Percentiles rank a stretch among this genome's conserved stretches.
Evolutionary conservation across 2,888 invertebrate species (phyloP).

Genomic region (Tubiluchus corallicola): DNA sequence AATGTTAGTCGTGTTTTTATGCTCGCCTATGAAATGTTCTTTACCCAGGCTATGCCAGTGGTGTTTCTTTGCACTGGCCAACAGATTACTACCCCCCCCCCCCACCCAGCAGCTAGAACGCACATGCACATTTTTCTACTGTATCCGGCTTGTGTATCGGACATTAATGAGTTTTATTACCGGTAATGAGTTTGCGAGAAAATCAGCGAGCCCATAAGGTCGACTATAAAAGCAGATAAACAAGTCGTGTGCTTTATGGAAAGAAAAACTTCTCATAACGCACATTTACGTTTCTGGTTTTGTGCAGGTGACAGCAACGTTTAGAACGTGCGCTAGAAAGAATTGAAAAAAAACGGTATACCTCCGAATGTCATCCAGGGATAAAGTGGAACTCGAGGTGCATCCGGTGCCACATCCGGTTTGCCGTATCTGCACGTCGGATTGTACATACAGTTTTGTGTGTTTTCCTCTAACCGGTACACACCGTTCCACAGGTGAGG

Average conservation of each 20-base stretch:
- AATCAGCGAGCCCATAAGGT: background rate
- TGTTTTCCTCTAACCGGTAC: background rate
- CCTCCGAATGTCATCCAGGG: conserved; percentile 99
- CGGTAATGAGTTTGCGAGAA: conserved; percentile 1
- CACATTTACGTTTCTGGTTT: too few relatives aligned
- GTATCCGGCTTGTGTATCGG: too few relatives aligned
- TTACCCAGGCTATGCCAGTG: too few relatives aligned
- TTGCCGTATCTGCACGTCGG: background rate
- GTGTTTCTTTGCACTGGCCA: too few relatives aligned
- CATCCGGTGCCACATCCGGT: background rate
- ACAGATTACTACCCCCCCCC: too few relatives aligned
- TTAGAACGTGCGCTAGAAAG: background rate
- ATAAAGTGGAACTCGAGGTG: conserved; percentile 44
- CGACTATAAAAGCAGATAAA: background rate
- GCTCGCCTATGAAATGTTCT: too few relatives aligned
- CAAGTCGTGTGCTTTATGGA: background rate
- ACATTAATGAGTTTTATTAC: background rate
- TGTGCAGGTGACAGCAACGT: too few relatives aligned
- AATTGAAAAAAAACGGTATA: conserved; percentile 26
- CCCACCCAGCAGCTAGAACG: too few relatives aligned
- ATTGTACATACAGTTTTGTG: conserved; percentile 3
- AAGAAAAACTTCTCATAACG: too few relatives aligned
- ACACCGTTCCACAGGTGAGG: conserved; percentile 3
- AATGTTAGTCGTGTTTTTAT: too few relatives aligned
- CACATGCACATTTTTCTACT: too few relatives aligned